Conservation (phyloP, 2,113 vertebrate genomes). For the Erpornis zantholeuca region DNA sequence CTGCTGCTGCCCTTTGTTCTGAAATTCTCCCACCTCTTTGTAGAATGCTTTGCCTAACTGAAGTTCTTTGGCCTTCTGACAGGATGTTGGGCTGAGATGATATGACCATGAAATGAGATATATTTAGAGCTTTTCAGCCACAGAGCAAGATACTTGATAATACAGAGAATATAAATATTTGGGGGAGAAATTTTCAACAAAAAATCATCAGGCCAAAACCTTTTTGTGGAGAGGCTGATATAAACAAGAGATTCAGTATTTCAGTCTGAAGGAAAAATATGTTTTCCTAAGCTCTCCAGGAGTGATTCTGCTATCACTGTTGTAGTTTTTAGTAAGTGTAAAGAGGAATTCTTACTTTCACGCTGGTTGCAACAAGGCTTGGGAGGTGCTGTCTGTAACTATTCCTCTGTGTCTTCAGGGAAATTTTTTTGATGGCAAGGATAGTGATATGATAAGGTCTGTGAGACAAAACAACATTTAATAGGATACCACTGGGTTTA, state of each 20-base stretch:
- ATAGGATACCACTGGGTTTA: neutral
- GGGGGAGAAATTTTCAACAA: neutral
- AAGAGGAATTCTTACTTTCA: neutral
- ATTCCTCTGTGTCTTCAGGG: neutral
- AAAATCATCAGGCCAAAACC: neutral
- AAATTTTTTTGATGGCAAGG: neutral
- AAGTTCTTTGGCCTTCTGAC: neutral
- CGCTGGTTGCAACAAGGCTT: neutral
- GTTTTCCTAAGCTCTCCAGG: neutral
- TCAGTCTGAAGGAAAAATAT: neutral
- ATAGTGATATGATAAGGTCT: neutral
- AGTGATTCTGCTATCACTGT: neutral
- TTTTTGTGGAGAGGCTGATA: neutral
- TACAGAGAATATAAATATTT: neutral
- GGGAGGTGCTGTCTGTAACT: neutral
- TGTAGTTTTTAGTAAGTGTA: neutral
- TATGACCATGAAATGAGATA: neutral
- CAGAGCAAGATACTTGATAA: neutral
- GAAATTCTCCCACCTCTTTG: neutral
- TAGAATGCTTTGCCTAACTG: neutral
- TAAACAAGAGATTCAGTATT: neutral
- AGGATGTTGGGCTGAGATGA: neutral
- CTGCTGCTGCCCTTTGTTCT: neutral
- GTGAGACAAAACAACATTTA: neutral
- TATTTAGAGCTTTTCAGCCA: neutral